Evolutionary conservation across 2,797 vertebrate species (phyloP).

Genomic region (Halcyon badia): DNA sequence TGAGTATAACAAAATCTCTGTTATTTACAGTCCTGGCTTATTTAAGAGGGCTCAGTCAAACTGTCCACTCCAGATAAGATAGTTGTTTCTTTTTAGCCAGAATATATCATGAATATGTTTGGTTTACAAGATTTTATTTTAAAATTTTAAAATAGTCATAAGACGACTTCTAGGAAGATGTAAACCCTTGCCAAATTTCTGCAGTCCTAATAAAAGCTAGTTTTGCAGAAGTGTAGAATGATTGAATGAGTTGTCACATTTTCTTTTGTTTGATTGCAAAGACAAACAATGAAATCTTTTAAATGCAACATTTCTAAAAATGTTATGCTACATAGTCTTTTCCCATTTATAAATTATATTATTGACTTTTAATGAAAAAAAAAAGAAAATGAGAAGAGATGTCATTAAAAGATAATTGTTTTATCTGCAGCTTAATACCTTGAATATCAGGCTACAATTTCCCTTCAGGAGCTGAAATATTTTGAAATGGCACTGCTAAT

Average conservation of each 20-base stretch:
- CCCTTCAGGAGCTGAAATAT: slow-evolving; percentile 40
- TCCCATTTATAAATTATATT: slow-evolving; percentile 16
- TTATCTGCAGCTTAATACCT: slow-evolving; percentile 38
- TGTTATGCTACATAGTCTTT: not conserved
- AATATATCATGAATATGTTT: not conserved
- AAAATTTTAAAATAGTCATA: not conserved
- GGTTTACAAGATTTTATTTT: not conserved
- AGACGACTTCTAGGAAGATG: not conserved
- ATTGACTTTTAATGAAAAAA: slow-evolving; percentile 36
- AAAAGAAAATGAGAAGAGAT: not conserved
- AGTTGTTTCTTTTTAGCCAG: not conserved
- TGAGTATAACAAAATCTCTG: not conserved
- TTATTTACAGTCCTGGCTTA: not conserved
- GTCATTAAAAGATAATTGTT: slow-evolving; percentile 63
- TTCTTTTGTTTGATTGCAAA: slow-evolving; percentile 1
- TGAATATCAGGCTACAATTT: slow-evolving; percentile 45
- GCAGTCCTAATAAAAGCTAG: not conserved
- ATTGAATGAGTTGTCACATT: not conserved
- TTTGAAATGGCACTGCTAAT: slow-evolving; percentile 45
- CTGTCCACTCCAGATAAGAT: not conserved
- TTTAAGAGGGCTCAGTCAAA: not conserved
- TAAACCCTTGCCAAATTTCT: not conserved
- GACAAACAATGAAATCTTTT: not conserved
- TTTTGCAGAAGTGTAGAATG: not conserved
- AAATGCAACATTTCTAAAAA: not conserved